Base-by-base conservation (phyloP, 2,888 invertebrate genomes). In the Cartodere bifasciata region DNA sequence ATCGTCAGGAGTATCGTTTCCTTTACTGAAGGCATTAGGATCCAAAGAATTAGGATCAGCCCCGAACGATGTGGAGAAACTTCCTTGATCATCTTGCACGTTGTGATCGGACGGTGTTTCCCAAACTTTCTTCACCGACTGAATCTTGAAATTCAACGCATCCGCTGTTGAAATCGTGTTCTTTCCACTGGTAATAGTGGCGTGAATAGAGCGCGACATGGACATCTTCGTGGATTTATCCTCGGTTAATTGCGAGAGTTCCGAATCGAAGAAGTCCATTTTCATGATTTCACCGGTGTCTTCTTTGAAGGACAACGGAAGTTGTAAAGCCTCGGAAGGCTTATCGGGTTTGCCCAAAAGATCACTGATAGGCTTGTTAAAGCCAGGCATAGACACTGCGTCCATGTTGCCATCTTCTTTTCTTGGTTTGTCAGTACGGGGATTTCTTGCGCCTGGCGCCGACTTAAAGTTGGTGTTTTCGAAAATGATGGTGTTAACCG, bases 91-190 rank as follows among this genome's bases (percentile, higher is more conserved):
- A 33, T 57, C 58, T 55, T 73, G 62, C 46, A 70, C 62, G 26
- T 61, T 58, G 42, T 68, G 68, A 48, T 78, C 77, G 12, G 41
- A 25, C 6, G 40, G 37, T 2, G 41, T 43, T 50, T 86, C 85
- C 85, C 85, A 86, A 11, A 82, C 81, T 40, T 83, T 86, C 60
- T 92, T 92, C 24, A 91, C 91, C 40, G 88, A 86, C 20, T 88
- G 88, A 46, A 92, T 91, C 65, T 92, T 92, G 63, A 86, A 74
- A 63, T 88, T 88, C 43, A 92, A 72, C 10, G 55, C 54, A 60
- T 92, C 92, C 21, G 88, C 88, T 21, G 87, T 83, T 40, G 83
- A 75, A 45, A 83, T 82, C 6, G 79, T 75, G 46, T 71, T 82
- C 31, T 78, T 70, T 26, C 73, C 72, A 50, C 68, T 67, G 12